Evolutionary conservation across 35 echinoderm and acorn worm genomes (phyloP), one percentile per base, ranked within the genome.

Genomic region (Patiria miniata): DNA sequence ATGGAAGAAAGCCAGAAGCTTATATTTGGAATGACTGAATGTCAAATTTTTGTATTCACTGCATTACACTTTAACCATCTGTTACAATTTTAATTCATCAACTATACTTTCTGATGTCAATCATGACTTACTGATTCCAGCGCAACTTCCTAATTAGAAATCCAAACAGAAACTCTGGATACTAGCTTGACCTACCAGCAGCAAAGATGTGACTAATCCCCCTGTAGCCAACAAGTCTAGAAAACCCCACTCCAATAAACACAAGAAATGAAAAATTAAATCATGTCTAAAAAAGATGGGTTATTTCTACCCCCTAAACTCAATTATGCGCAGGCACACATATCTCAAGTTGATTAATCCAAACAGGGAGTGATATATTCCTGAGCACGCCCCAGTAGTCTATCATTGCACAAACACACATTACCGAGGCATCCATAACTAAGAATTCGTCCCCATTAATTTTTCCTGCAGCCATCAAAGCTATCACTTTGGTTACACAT

Each of bases 291-390:
- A 10, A 73, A 34, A 34, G 65, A 73, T 73, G 65, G 42, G 42
- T 23, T 73, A 26, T 30, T 26, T 73, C 26, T 73, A 32, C 34
- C 7, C 30, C 21, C 14, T 10, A 73, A 73, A 73, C 65, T 73
- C 65, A 73, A 73, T 73, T 73, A 73, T 34, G 23, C 26, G 29
- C 14, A 30, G 14, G 65, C 65, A 73, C 26, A 73, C 29, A n/a
- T n/a, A n/a, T n/a, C n/a, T n/a, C n/a, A n/a, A n/a, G 19, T 73
- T 36, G 65, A 73, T 73, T 73, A 32, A 73, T 73, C 26, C 34
- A 73, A 73, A 73, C 65, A 73, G 19, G 57, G 28, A 60, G 28
- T 60, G 57, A 60, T 26, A 60, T 60, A 60, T 26, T 60, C 57
- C 28, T 34, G 8, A 73, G 65, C 65, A 73, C 30, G 26, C 14